Base-by-base conservation (phyloP, 1,140 invertebrate species). In the Drosophila subpulchrella region DNA sequence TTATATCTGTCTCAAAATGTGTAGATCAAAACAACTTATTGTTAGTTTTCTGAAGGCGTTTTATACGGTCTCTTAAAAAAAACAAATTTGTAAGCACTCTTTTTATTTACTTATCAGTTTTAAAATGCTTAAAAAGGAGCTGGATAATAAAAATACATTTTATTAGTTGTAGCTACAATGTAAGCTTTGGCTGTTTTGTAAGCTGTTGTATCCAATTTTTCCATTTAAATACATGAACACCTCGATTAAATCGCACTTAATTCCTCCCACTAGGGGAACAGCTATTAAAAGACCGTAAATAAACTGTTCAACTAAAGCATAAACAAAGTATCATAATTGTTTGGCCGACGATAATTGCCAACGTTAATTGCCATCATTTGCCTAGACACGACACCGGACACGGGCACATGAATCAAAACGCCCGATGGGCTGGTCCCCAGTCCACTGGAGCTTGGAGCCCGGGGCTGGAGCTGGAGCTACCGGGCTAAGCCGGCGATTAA, bases 321-420 rank as follows among this genome's bases (percentile, higher is more conserved):
- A 77, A 83, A 78, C 76, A 89, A 88, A 89, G 79, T 88, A 88
- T 88, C 71, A 89, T 88, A 88, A 84, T 85, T 85, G 81, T 84
- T 84, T 58, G 48, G 34, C 39, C 51, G 78, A 48, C 74, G 67
- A 73, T 84, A 84, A 89, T 88, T 88, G 83, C 67, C 83, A 76
- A 63, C 67, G 84, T 88, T 88, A 88, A 88, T 88, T 88, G 83
- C 84, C 79, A 70, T 76, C 79, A 79, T 86, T 86, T 86, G 80
- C 47, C 65, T 75, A 86, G 75, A 86, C 74, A 86, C 68, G 81
- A 71, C 67, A 71, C 65, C 51, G 54, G 53, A 58, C 67, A 71
- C 59, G 74, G 42, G 57, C 75, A 70, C 70, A 88, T 86, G 82
- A 82, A 86, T 88, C 83, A 85, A 78, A 73, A 61, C 53, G 53